These are phyloP conservation scores for Ecdyonurus torrentis DNA, from an alignment of 2,888 invertebrate genomes.

Conservation along the genomic window DNA sequence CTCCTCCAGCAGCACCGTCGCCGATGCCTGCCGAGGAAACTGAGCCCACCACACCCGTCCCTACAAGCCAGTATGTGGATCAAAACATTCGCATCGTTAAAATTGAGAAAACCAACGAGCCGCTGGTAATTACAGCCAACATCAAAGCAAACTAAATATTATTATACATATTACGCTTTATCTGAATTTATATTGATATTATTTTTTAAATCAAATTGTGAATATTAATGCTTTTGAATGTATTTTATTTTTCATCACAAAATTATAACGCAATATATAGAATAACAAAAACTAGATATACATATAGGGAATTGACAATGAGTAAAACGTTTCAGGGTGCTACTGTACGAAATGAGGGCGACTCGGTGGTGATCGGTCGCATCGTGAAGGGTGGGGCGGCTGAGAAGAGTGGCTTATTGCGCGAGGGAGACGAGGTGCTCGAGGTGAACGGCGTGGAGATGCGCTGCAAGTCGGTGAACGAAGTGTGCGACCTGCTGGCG, in stretches of 20 bases:
- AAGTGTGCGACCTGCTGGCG: conserved; percentile 90
- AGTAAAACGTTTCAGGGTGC: conserved; percentile 30
- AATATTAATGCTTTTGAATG: too few species aligned
- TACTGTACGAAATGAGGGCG: conserved; percentile 74
- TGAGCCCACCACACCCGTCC: conserved; percentile 18
- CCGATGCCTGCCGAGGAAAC: conserved; percentile 12
- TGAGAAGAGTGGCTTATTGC: conserved; percentile 84
- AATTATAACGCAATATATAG: too few species aligned
- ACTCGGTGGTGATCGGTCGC: conserved; percentile 88
- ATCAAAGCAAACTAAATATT: background rate
- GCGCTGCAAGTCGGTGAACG: conserved; percentile 93
- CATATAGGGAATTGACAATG: too few species aligned
- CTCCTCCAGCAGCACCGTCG: conserved; percentile 12
- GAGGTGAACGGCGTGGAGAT: conserved; percentile 92
- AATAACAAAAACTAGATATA: too few species aligned
- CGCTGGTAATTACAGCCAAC: conserved; percentile 32
- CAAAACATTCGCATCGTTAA: conserved; percentile 85
- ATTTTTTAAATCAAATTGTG: too few species aligned
- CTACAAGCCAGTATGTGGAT: conserved; percentile 32
- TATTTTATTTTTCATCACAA: too few species aligned
- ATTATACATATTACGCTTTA: conserved; percentile 2
- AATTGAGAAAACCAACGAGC: conserved; percentile 94
- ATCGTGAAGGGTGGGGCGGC: conserved; percentile 95
- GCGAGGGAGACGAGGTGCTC: conserved; percentile 92
- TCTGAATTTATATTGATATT: too few species aligned